A percentile compares a stretch with the other conserved stretches of the same genome.
These are phyloP conservation scores for Zingel zingel DNA, from an alignment of 2,113 vertebrate species.

Conservation along the genomic window DNA sequence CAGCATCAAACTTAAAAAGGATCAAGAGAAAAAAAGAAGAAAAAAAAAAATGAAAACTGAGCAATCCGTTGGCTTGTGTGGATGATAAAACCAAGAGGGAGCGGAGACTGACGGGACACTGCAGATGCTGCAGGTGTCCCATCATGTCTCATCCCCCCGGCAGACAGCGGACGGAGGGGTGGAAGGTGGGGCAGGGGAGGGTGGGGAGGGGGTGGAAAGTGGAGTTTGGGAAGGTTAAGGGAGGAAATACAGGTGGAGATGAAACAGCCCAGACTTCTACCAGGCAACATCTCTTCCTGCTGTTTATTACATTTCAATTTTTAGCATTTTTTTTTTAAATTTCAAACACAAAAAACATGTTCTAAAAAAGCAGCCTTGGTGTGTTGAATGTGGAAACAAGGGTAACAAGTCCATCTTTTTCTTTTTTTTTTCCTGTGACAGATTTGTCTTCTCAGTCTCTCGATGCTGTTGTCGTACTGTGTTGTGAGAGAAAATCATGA, in stretches of 20 bases:
- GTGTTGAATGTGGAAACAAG: conserved; percentile 60
- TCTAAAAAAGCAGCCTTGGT: conserved; percentile 79
- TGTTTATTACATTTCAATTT: conserved; percentile 51
- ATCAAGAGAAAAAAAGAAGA: conserved; percentile 57
- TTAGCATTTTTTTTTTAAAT: conserved; percentile 42
- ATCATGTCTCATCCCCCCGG: conserved; percentile 12
- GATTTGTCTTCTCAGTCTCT: conserved; percentile 73
- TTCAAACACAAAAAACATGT: conserved; percentile 82
- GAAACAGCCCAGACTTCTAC: conserved; percentile 70
- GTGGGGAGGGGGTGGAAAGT: background rate
- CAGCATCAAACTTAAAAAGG: conserved; percentile 86
- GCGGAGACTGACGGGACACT: background rate
- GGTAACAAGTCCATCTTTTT: conserved; percentile 54
- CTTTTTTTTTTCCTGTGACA: conserved; percentile 63
- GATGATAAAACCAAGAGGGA: conserved; percentile 68
- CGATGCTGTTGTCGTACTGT: conserved; percentile 59
- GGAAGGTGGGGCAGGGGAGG: conserved; percentile 13
- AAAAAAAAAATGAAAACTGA: conserved; percentile 60
- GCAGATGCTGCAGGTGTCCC: conserved; percentile 43
- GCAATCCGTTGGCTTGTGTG: conserved; percentile 61
- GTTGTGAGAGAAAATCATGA: conserved; percentile 74
- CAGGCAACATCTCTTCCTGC: conserved; percentile 64
- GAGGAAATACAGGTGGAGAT: conserved; percentile 56
- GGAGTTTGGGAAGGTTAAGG: conserved; percentile 8
- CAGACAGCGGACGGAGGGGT: conserved; percentile 30